These are phyloP conservation scores for Thecocarcelia acutangulata DNA, from an alignment of 2,888 invertebrate species.

Conservation along the genomic window DNA sequence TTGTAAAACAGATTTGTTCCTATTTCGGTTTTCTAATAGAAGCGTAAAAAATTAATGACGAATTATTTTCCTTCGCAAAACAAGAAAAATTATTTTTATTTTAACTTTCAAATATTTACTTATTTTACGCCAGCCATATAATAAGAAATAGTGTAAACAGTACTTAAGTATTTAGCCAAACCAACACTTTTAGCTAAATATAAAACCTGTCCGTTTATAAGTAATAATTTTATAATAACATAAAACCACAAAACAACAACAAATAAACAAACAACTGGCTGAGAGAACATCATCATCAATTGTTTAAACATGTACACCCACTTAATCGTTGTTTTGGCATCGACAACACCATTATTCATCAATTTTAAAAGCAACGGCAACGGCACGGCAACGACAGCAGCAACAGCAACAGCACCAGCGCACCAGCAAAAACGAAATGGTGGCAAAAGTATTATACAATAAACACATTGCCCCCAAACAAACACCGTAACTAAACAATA, in stretches of 20 bases:
- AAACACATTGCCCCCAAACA: slow-evolving; percentile 33
- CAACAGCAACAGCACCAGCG: slow-evolving; percentile 7
- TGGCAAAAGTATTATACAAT: too few species aligned
- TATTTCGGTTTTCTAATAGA: too few species aligned
- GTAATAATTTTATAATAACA: slow-evolving; percentile 36
- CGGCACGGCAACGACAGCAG: slow-evolving; percentile 17
- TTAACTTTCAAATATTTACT: neutral
- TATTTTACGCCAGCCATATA: neutral
- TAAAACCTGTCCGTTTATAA: slow-evolving; percentile 5
- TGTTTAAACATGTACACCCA: slow-evolving; percentile 62
- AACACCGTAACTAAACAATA: slow-evolving; percentile 48
- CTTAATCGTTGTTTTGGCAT: slow-evolving; percentile 65
- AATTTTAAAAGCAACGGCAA: slow-evolving; percentile 39
- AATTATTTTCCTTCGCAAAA: too few species aligned
- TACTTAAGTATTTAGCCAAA: slow-evolving; percentile 17
- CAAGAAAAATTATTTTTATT: too few species aligned
- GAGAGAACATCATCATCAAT: slow-evolving; percentile 46
- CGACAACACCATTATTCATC: slow-evolving; percentile 64
- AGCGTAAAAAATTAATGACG: too few species aligned
- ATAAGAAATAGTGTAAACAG: neutral
- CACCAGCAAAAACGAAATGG: neutral
- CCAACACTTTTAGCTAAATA: neutral
- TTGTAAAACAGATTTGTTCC: too few species aligned
- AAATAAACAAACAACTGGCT: slow-evolving; percentile 19
- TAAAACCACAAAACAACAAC: slow-evolving; percentile 11